Evolutionary conservation across 2,113 vertebrate genomes (phyloP).

Genomic region (Euleptes europaea): DNA sequence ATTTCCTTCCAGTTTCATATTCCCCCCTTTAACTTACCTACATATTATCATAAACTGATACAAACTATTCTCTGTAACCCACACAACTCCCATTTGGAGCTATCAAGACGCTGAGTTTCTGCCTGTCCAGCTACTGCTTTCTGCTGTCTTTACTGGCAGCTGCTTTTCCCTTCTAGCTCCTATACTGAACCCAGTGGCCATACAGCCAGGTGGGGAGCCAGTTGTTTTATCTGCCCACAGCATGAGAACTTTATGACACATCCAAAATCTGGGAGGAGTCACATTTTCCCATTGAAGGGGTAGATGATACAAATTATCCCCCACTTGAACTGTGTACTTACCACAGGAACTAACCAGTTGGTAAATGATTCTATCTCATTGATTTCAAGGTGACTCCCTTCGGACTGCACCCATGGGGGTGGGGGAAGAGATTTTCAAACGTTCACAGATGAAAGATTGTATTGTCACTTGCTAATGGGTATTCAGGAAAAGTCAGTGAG

Average conservation of each 20-base stretch:
- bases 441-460: neutral
- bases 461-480: neutral
- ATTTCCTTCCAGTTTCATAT: neutral
- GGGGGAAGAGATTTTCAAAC: neutral
- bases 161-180: neutral
- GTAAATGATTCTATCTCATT: too few species aligned
- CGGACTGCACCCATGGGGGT: neutral
- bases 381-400: neutral
- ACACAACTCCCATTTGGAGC: neutral
- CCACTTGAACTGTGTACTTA: too few species aligned
- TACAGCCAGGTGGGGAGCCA: neutral
- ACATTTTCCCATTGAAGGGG: neutral
- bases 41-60: too few species aligned
- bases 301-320: neutral
- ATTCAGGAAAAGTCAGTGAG: neutral
- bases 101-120: neutral
- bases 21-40: neutral
- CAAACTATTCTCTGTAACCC: neutral
- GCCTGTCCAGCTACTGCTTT: neutral
- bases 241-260: neutral
- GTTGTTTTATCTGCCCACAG: neutral
- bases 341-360: too few species aligned
- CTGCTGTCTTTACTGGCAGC: neutral
- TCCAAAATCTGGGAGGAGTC: neutral
- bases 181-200: neutral